Evolutionary conservation across 2,888 invertebrate genomes (phyloP), one percentile per base, ranked within the genome.

Genomic region (Cryptocheilus praepositus): DNA sequence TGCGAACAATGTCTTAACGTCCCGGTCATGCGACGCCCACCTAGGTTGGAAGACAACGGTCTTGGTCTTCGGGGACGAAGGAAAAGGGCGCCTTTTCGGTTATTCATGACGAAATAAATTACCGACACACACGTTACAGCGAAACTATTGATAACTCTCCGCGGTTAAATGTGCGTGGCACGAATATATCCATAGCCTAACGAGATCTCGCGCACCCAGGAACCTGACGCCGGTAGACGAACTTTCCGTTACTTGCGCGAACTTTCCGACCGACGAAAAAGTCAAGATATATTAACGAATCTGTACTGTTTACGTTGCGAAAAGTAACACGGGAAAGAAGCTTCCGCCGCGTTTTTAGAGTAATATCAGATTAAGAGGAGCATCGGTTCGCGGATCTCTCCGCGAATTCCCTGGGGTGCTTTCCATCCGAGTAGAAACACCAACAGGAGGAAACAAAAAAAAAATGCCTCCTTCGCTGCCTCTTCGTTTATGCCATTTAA

Each of bases 1-100:
- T 85, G 80, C 80, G 87, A 88, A 88, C 88, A 88, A 88, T 88
- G 88, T 88, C 88, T 88, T 88, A 88, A 88, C 87, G 88, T 87
- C 88, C 87, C 85, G 88, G 88, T 88, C 88, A 88, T 85, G 85
- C 85, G 86, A 87, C 88, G 88, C 87, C 88, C 85, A 86, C 83
- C 83, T 80, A 81, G 80, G 84, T 82, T 84, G 80, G 82, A 87
- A 88, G 88, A 87, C 86, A 85, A 85, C 86, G 85, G 36, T 62
- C 76, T 71, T 74, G 74, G 79, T 78, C 78, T 79, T 73, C 69
- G 64, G 72, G 77, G 76, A 60, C 66, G 70, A 69, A 70, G 71
- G 68, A 66, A 76, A 73, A 73, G 76, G 80, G 79, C 67, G 74
- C 76, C 79, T 78, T 77, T 81, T 79, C 81, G 73, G 79, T 74